Percentiles rank a stretch among this genome's conserved stretches.
Evolutionary conservation across 2,888 invertebrate genomes (phyloP).

Genomic region (Hypomecis atomaria): DNA sequence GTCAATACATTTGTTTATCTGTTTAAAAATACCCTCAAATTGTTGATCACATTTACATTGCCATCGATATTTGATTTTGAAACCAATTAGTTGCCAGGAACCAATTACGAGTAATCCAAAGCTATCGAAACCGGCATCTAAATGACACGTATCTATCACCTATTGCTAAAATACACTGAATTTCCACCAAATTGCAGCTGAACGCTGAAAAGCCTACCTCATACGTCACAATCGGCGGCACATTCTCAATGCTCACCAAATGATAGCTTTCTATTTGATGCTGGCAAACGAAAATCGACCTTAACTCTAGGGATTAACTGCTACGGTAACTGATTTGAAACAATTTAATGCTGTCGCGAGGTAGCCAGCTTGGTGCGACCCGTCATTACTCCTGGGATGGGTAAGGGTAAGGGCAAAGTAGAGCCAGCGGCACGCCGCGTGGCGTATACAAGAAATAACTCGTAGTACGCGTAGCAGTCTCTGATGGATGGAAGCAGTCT

Average conservation of each 20-base stretch:
- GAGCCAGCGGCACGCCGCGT: not conserved
- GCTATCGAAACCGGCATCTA: constrained; percentile 26
- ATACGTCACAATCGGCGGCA: constrained; percentile 79
- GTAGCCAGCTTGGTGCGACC: constrained; percentile 57
- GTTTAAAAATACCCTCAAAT: no score
- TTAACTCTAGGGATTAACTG: constrained; percentile 42
- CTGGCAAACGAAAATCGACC: constrained; percentile 46
- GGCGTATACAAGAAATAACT: no score
- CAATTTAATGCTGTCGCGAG: constrained; percentile 49
- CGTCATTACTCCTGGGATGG: constrained; percentile 39
- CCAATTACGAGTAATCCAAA: constrained; percentile 28
- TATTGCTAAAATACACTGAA: constrained; percentile 49
- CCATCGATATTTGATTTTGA: not conserved
- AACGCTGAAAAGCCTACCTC: constrained; percentile 73
- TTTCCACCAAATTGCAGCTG: constrained; percentile 59
- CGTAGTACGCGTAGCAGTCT: no score
- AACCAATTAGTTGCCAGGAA: constrained; percentile 17
- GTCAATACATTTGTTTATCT: no score
- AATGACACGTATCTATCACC: constrained; percentile 29
- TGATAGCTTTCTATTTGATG: constrained; percentile 54
- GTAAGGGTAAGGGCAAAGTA: constrained; percentile 4
- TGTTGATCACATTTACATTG: no score
- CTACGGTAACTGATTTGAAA: constrained; percentile 43
- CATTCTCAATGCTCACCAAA: constrained; percentile 75
- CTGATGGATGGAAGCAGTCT: no score